Percentiles rank a stretch among this genome's conserved stretches.
These are phyloP conservation scores for Callyntrura guangdongensis DNA, from an alignment of 2,888 invertebrate genomes.

Conservation along the genomic window DNA sequence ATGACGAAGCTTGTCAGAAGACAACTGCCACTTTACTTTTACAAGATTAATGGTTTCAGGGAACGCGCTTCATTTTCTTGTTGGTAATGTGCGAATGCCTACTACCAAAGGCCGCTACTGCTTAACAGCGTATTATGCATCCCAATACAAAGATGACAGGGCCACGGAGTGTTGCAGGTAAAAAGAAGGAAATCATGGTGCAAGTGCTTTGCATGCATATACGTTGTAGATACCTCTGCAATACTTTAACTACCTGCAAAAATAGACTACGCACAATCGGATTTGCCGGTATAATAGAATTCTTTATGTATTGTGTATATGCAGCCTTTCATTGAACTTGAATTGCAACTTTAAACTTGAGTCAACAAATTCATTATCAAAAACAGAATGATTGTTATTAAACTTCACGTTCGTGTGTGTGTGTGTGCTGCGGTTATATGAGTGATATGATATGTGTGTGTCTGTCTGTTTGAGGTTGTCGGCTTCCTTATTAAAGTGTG, in stretches of 20 bases:
- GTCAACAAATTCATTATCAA: slow-evolving; percentile 75
- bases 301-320: neutral
- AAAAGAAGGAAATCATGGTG: neutral
- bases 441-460: slow-evolving; percentile 46
- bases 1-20: slow-evolving; percentile 10
- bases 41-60: slow-evolving; percentile 20
- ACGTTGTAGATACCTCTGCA: neutral
- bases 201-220: neutral
- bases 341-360: slow-evolving; percentile 72
- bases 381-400: slow-evolving; percentile 67
- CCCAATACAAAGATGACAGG: too few relatives aligned
- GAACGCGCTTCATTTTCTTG: neutral
- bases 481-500: slow-evolving; percentile 79
- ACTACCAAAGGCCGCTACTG: neutral
- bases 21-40: slow-evolving; percentile 8
- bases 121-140: neutral
- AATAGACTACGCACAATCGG: neutral
- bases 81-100: neutral
- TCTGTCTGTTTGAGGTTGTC: slow-evolving; percentile 74
- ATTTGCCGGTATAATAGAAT: neutral
- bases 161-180: too few relatives aligned
- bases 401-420: slow-evolving; percentile 63
- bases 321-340: slow-evolving; percentile 59
- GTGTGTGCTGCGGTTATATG: slow-evolving; percentile 21
- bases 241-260: neutral